Evolutionary conservation across 2,888 invertebrate species (phyloP), one percentile per base, ranked within the genome.

Genomic region (Drosophila acutilabella): DNA sequence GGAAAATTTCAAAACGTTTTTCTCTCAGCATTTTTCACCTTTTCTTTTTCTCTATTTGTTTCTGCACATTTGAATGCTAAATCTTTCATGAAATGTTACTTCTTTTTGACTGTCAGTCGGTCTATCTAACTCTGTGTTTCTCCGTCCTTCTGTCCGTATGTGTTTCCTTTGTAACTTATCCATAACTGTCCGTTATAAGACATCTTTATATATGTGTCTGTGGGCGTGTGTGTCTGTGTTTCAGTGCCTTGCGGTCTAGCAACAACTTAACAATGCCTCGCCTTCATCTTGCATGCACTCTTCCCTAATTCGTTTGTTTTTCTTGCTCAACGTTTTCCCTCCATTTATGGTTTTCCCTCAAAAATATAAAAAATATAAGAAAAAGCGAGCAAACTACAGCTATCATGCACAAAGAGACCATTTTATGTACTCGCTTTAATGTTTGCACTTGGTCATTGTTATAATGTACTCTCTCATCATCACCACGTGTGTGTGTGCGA

Each of bases 1-100:
- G 42, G 14, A 52, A 44, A 33, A 52, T 51, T 76, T 64, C 30
- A 52, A 16, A 58, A 42, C 50, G 54, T 20, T 72, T 58, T 54
- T 30, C 16, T 51, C 23, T 14, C 2, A 50, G 18, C 48, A 23
- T 18, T 33, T 18, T 40, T 26, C 51, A 53, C 50, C 48, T 40
- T 60, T 56, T 60, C 44, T 64, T 77, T 80, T 75, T 85, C 77
- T 48, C n/a, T 18, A 14, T 2, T 18, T 20, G n/a, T n/a, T 62
- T 57, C 74, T 82, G 83, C 91, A 82, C 90, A 90, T 91, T 91
- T 91, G 86, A 91, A 92, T 91, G 91, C 90, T 92, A 91, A 92
- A 92, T 92, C 90, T 91, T 90, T 90, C 89, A 92, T 91, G 88
- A 92, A 92, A 91, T 89, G 71, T 56, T 73, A 75, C 80, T 77